A percentile compares a stretch with the other conserved stretches of the same genome.
phyloP scores from a whole-genome alignment of 1,140 invertebrate genomes.

The Zaprionus taronus region DNA sequence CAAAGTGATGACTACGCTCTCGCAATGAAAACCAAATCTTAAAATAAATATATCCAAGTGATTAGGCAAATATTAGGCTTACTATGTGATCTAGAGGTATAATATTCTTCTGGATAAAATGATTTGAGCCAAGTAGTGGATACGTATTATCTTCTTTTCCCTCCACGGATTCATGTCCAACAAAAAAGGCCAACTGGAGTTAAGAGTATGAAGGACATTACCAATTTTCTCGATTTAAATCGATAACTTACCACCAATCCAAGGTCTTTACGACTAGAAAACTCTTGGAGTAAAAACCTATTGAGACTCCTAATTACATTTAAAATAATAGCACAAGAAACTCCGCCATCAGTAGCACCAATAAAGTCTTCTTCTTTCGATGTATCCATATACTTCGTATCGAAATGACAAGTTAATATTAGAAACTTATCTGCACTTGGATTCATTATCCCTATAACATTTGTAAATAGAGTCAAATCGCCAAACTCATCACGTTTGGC shows the following conservation, averaged over 20 bases:
- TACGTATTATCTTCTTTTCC: not conserved
- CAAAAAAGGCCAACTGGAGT: slow-evolving; percentile 32
- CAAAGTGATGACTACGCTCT: slow-evolving; percentile 21
- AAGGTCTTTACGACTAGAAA: not conserved
- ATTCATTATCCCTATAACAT: slow-evolving; percentile 30
- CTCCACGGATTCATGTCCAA: slow-evolving; percentile 15
- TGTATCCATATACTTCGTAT: slow-evolving; percentile 15
- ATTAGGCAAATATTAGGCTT: not conserved
- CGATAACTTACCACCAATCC: slow-evolving; percentile 24
- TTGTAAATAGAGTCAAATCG: not conserved
- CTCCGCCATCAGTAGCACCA: slow-evolving; percentile 24
- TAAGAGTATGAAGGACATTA: not conserved
- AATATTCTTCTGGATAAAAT: slow-evolving; percentile 15
- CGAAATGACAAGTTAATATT: slow-evolving; percentile 37
- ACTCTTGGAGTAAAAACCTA: not conserved
- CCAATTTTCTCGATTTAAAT: not conserved
- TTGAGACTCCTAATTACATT: slow-evolving; percentile 23
- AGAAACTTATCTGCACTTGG: slow-evolving; percentile 16
- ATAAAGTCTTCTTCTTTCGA: not conserved
- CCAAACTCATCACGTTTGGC: not conserved
- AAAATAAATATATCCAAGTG: not conserved
- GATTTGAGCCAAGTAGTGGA: slow-evolving; percentile 13
- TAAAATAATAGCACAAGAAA: slow-evolving; percentile 33
- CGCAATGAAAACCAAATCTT: not conserved
- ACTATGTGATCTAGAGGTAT: slow-evolving; percentile 17